Base-by-base conservation (phyloP, 37 sponge, comb jelly and placozoan genomes). In the Aplysina aerophoba region DNA sequence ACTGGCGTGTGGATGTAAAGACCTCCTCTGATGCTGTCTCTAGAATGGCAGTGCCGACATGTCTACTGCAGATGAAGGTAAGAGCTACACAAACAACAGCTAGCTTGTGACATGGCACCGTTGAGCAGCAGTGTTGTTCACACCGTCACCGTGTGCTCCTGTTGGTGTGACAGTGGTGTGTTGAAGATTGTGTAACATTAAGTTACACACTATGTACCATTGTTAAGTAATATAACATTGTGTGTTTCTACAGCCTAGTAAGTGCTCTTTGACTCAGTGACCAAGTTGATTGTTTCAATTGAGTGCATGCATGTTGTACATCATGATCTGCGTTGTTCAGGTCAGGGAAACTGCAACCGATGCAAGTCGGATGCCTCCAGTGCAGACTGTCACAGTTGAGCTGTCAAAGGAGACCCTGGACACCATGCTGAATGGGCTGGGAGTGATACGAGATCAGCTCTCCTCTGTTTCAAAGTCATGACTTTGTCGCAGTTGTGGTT, bases 1-100 rank as follows among this genome's bases (percentile, higher is more conserved):
- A 96, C 72, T 96, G 97, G 97, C 72, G 97, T 33, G 88, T 96
- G n/a, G 94, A 96, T 72, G 82, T 96, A n/a, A 96, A 96, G 79
- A 81, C 92, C 34, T 87, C 92, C 15, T 91, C 95, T 20, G 90
- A 91, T 82, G 67, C 73, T 60, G 84, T 94, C 12, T 36, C 89
- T 44, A 54, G 97, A 15, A 91, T 96, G 89, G 84, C 92, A 13
- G 81, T 77, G 13, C 97, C 97, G 8, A 96, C 97, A 15, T 96
- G 97, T 62, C 36, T 96, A n/a, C 53, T 96, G 24, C 90, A 96
- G 60, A 81, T 96, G 92, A 89, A 96, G 85, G 97, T 96, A 31
- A 79, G 64, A 16, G 74, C 22, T 37, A 30, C 21, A 15, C 8
- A 8, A 77, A n/a, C n/a, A n/a, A n/a, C n/a, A n/a, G n/a, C n/a